Evolutionary conservation across 2,888 invertebrate species (phyloP).

Genomic region (Platycheirus albimanus): DNA sequence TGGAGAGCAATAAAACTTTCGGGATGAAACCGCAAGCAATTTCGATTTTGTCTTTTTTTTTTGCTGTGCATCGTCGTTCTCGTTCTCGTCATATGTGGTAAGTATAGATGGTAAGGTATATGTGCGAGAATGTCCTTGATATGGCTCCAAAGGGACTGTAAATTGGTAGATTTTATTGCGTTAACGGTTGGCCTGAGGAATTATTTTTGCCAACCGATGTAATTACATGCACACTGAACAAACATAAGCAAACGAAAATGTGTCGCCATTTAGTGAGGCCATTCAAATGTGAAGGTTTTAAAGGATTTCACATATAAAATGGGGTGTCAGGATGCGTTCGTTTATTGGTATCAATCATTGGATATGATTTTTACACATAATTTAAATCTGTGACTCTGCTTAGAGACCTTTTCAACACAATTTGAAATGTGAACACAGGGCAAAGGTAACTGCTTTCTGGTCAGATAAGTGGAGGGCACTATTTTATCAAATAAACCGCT

Average conservation of each 20-base stretch:
- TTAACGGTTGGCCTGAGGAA: slow-evolving; percentile 65
- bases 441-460: too few species aligned
- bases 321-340: not conserved
- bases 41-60: slow-evolving; percentile 42
- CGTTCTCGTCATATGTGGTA: not conserved
- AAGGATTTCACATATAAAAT: too few species aligned
- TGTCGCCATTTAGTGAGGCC: slow-evolving; percentile 4
- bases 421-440: too few species aligned
- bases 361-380: too few species aligned
- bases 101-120: not conserved
- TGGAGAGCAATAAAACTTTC: slow-evolving; percentile 67
- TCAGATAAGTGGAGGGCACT: too few species aligned
- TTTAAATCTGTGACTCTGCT: too few species aligned
- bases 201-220: slow-evolving; percentile 67
- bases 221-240: slow-evolving; percentile 66
- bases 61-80: too few species aligned
- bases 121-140: slow-evolving; percentile 47
- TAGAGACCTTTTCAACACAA: too few species aligned
- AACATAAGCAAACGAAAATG: not conserved
- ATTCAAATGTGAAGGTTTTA: not conserved
- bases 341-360: not conserved
- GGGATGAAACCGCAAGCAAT: slow-evolving; percentile 53
- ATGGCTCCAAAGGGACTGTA: slow-evolving; percentile 71
- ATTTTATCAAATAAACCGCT: too few species aligned
- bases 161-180: slow-evolving; percentile 73